Conservation (phyloP, 2,797 vertebrate species). For the Xenopus petersii region DNA sequence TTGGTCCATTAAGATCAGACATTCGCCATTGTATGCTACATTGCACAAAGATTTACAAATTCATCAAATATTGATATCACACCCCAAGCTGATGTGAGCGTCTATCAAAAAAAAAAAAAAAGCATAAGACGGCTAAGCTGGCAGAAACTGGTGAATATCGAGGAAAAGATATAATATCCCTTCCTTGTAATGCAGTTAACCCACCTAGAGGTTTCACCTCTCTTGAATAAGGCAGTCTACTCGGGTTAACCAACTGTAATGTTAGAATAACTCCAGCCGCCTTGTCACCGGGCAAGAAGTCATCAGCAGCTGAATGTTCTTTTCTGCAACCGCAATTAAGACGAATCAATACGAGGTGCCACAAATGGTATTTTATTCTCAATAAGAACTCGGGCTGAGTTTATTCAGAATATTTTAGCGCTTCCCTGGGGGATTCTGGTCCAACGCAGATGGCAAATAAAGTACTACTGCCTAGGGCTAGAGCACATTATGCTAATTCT, state of each 20-base stretch:
- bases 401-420: slow-evolving; percentile 86
- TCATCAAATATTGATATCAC: too few relatives aligned
- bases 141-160: too few relatives aligned
- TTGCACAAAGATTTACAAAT: too few relatives aligned
- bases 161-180: neutral
- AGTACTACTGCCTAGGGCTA: slow-evolving; percentile 96
- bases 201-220: slow-evolving; percentile 56
- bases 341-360: slow-evolving; percentile 82
- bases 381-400: slow-evolving; percentile 81
- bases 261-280: slow-evolving; percentile 72
- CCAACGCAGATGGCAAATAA: slow-evolving; percentile 99
- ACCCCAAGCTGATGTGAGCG: too few relatives aligned
- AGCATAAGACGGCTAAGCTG: too few relatives aligned
- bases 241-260: slow-evolving; percentile 78
- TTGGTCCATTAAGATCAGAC: too few relatives aligned
- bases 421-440: slow-evolving; percentile 90
- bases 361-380: slow-evolving; percentile 83
- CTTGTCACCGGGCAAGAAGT: slow-evolving; percentile 81
- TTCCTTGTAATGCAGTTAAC: slow-evolving; percentile 46
- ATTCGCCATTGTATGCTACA: too few relatives aligned
- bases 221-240: slow-evolving; percentile 60
- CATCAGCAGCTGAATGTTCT: slow-evolving; percentile 80
- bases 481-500: slow-evolving; percentile 99
- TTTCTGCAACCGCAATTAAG: slow-evolving; percentile 89
- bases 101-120: too few relatives aligned